These are phyloP conservation scores for Pocillopora meandrina DNA, from an alignment of 92 coral and sea anemone genomes.

Conservation along the genomic window DNA sequence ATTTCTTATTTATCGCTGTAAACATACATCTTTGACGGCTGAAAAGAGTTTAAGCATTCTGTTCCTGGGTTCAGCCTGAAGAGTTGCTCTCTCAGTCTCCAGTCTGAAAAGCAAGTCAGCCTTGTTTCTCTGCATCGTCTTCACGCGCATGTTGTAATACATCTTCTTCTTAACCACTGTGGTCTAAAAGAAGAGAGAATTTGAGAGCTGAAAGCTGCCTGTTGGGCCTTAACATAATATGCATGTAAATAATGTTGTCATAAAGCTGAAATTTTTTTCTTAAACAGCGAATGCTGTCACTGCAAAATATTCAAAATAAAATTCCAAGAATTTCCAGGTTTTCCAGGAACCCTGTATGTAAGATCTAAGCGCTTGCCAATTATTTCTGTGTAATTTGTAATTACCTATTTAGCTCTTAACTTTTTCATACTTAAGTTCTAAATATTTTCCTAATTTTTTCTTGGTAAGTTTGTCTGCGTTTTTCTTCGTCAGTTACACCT, in stretches of 20 bases:
- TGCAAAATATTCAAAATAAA: too few species aligned
- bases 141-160: constrained; percentile 98
- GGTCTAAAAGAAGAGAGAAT: constrained; percentile 37
- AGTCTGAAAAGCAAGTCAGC: constrained; percentile 76
- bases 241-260: not conserved
- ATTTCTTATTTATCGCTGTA: too few species aligned
- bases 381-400: too few species aligned
- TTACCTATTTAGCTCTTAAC: too few species aligned
- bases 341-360: too few species aligned
- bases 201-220: not conserved
- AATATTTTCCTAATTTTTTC: too few species aligned
- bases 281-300: too few species aligned
- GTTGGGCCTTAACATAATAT: not conserved
- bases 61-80: constrained; percentile 60
- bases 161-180: constrained; percentile 93
- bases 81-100: constrained; percentile 64
- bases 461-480: too few species aligned
- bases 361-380: too few species aligned
- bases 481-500: too few species aligned
- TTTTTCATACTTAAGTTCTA: too few species aligned
- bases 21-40: constrained; percentile 74
- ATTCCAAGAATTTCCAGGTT: too few species aligned
- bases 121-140: constrained; percentile 86
- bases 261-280: not conserved
- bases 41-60: constrained; percentile 70